Base-by-base conservation (phyloP, 2,888 invertebrate species). In the Drosophila nigricruria region DNA sequence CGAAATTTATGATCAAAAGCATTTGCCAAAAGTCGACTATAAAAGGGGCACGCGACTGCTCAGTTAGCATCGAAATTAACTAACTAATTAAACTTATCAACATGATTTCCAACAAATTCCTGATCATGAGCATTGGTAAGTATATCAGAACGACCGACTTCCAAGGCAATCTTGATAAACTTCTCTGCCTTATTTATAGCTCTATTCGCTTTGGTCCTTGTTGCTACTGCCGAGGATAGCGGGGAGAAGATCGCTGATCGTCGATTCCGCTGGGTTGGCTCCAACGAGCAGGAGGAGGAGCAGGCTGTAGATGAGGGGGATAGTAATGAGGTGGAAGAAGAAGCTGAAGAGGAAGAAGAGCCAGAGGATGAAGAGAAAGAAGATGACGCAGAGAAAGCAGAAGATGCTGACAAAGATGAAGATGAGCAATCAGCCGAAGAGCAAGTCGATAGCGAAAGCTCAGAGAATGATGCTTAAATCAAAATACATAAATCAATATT, bases 71-170 rank as follows among this genome's bases (percentile, higher is more conserved):
- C 61, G 42, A 72, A 70, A 56, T 52, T 70, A 59, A 36, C 53
- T 60, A 50, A 53, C 57, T 57, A 49, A 67, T 50, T 52, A 58
- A 20, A 20, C 58, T 50, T 61, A 57, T 49, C 36, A 78, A 74
- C 12, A 86, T 86, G 85, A 53, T 76, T 16, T 74, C 69, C 38
- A 76, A 70, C 74, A 82, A 89, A 52, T 67, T 85, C 45, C 53
- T 85, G 6, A 42, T 77, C 54, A 70, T 85, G 77, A 64, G 81
- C 53, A 71, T 89, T 27, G 86, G 86, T 86, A 53, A 79, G 82
- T 72, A 16, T 30, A 32, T n/a, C 0, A 3, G 1, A 20, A 5
- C 18, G 10, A 2, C 0, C 2, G 16, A 10, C 8, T 16, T n/a
- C 0, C 9, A 32, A 16, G 30, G 0, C 2, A 10, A 42, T 36